phyloP scores from a whole-genome alignment of 2,113 vertebrate genomes.

The Cololabis saira region DNA sequence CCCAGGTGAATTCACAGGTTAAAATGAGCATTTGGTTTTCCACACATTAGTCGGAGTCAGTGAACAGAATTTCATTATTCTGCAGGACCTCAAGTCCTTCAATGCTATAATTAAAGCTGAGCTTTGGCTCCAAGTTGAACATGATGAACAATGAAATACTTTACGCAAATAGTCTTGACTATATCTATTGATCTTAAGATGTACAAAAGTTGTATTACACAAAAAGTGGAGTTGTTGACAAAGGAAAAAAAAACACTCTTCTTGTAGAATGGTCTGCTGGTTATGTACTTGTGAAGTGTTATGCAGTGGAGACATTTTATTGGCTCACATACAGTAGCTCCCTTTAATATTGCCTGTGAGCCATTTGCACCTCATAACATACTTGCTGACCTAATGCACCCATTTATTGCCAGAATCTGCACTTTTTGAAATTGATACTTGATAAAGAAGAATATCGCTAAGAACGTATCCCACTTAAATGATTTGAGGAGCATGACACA shows the following conservation, averaged over 20 bases:
- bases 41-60: neutral
- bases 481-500: slow-evolving; percentile 52
- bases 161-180: no score
- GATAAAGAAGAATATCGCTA: slow-evolving; percentile 45
- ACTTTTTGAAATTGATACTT: slow-evolving; percentile 41
- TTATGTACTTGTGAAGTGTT: neutral
- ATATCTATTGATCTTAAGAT: no score
- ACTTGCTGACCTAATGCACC: slow-evolving; percentile 45
- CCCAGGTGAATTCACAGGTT: neutral
- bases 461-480: slow-evolving; percentile 43
- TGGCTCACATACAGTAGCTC: slow-evolving; percentile 8
- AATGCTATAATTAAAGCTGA: neutral
- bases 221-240: no score
- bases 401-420: slow-evolving; percentile 25
- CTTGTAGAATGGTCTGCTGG: neutral
- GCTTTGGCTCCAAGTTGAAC: neutral
- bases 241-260: neutral
- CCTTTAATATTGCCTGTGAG: slow-evolving; percentile 3
- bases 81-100: neutral
- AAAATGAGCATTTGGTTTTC: neutral
- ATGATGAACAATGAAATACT: neutral
- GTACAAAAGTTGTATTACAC: neutral
- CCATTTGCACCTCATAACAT: slow-evolving; percentile 12
- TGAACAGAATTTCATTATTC: neutral
- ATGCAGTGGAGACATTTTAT: slow-evolving; percentile 14